These are phyloP conservation scores for Chaetodon auriga DNA, from an alignment of 2,113 vertebrate species.

Conservation along the genomic window DNA sequence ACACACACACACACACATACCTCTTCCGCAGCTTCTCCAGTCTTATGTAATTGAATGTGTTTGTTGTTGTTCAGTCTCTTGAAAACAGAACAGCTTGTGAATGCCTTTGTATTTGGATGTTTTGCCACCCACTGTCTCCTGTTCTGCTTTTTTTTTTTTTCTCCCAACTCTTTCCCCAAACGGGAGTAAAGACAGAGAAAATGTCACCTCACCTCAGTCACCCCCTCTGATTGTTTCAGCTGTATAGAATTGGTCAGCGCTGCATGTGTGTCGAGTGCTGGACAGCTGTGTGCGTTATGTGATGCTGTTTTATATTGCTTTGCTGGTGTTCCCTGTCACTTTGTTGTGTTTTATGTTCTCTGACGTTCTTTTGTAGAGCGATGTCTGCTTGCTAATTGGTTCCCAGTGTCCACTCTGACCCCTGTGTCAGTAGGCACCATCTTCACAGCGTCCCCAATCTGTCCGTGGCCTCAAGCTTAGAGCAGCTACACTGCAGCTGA, in stretches of 20 bases:
- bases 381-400: constrained; percentile 38
- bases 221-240: constrained; percentile 51
- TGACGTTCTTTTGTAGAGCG: constrained; percentile 17
- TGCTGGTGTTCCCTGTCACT: constrained; percentile 23
- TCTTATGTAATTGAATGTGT: constrained; percentile 67
- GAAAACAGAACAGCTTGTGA: constrained; percentile 62
- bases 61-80: constrained; percentile 74
- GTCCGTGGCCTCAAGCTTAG: not conserved
- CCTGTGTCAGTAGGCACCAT: constrained; percentile 39
- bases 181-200: constrained; percentile 10
- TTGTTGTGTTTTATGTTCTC: constrained; percentile 41
- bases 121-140: constrained; percentile 40
- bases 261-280: not conserved
- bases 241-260: constrained; percentile 14
- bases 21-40: constrained; percentile 34
- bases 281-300: constrained; percentile 51
- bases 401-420: constrained; percentile 51
- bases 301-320: constrained; percentile 30
- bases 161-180: constrained; percentile 23
- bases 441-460: constrained; percentile 34
- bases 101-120: constrained; percentile 55
- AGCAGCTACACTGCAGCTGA: constrained; percentile 40
- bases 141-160: not conserved
- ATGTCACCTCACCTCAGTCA: constrained; percentile 27
- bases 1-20: constrained; percentile 32